Evolutionary conservation across 2,888 invertebrate genomes (phyloP), one percentile per base, ranked within the genome.

Genomic region (Pyrgus malvae): DNA sequence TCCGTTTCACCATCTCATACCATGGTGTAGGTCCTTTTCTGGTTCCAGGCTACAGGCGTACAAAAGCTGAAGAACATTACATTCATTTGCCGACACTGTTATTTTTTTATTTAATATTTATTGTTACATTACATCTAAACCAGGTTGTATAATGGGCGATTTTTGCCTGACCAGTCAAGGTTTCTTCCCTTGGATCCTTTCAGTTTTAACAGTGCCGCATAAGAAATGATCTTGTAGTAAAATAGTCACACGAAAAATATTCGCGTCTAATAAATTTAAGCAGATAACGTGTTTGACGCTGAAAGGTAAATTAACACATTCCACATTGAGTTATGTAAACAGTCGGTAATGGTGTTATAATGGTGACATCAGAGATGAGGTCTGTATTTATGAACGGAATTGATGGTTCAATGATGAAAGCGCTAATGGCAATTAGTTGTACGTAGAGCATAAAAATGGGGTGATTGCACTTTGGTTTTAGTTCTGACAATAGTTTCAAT

Each of bases 271-370:
- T 37, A 27, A 48, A 12, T 2, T 19, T 38, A 17, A 27, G 9
- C 16, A 8, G 46, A 23, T 35, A 35, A 46, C 46, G 12, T 29
- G 12, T 48, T 48, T 12, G 5, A 37, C 9, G 16, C 12, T n/a
- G 2, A 37, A 38, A 38, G 48, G 19, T 48, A 48, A 29, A 38
- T 38, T 40, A 40, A 12, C 38, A 5, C 21, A 16, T 42, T 48
- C 7, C 25, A 25, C 27, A 16, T 45, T 37, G 38, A 38, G 38
- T 48, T 38, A 16, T 27, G 19, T 19, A 17, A 37, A 48, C 37
- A 37, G 14, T 38, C 17, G 16, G n/a, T 37, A 48, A 48, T 48
- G 29, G 38, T 38, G 38, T 37, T 19, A 38, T 25, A 21, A 35
- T 9, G 17, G 12, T 19, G 38, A 48, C 48, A 29, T 48, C 19